A percentile compares a stretch with the other conserved stretches of the same genome.
Evolutionary conservation across 2,888 invertebrate species (phyloP).

Genomic region (Pammene aurita): DNA sequence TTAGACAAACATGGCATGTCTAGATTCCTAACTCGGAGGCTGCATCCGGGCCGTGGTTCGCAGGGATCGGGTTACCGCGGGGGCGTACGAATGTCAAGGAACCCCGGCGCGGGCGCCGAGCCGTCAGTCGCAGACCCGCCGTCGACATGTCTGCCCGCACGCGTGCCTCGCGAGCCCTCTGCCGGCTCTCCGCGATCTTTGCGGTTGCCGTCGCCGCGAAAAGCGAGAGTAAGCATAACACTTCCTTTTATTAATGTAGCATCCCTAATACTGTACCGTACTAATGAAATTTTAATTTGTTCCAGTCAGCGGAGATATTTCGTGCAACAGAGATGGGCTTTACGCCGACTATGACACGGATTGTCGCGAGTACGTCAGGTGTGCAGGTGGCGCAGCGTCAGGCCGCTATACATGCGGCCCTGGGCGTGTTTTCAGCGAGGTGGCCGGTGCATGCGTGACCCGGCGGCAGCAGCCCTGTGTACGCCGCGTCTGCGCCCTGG

Average conservation of each 20-base stretch:
- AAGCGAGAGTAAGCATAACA: conserved; percentile 59
- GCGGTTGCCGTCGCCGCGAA: conserved; percentile 47
- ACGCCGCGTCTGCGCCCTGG: conserved; percentile 66
- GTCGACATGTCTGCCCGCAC: conserved; percentile 76
- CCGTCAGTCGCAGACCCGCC: conserved; percentile 62
- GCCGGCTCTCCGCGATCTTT: conserved; percentile 46
- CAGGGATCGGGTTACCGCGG: conserved; percentile 71
- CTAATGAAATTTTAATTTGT: conserved; percentile 41
- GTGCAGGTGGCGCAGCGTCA: conserved; percentile 60
- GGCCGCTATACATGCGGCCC: conserved; percentile 68
- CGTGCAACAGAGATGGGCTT: conserved; percentile 72
- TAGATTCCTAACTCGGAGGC: conserved; percentile 77
- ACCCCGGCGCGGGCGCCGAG: conserved; percentile 57
- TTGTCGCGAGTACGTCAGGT: conserved; percentile 76
- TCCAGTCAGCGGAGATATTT: conserved; percentile 62
- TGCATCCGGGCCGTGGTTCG: conserved; percentile 76
- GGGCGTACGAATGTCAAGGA: conserved; percentile 81
- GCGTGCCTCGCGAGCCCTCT: conserved; percentile 53
- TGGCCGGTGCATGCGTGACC: conserved; percentile 70
- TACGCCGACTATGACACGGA: conserved; percentile 72
- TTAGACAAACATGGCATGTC: conserved; percentile 70
- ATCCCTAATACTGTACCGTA: background rate
- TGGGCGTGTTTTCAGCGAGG: conserved; percentile 73
- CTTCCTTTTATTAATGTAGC: conserved; percentile 9
- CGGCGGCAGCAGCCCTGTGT: conserved; percentile 67